Evolutionary conservation across 2,797 vertebrate species (phyloP), one percentile per base, ranked within the genome.

Genomic region (Malurus leucopterus): DNA sequence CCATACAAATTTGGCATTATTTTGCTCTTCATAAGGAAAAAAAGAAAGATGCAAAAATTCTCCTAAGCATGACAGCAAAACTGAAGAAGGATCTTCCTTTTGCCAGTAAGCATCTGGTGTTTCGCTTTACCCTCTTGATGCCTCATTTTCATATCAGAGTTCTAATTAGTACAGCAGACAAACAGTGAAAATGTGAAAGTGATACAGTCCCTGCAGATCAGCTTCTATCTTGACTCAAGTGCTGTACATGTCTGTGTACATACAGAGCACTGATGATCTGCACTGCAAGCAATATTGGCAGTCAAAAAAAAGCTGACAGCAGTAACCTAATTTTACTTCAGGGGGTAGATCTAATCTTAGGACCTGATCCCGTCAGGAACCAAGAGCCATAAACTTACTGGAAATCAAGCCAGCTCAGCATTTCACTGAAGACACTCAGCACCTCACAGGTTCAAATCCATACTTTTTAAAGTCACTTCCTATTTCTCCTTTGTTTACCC

Each of bases 401-500:
- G 59, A 95, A 94, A 84, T 69, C 63, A 81, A 70, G 58, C 55
- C 81, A 61, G 62, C 44, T 92, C 79, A 91, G 87, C 62, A 69
- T 71, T 92, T 86, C 57, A 36, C 65, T 75, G 67, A 44, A 89
- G 69, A 78, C 68, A 84, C 64, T 90, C 86, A 88, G 91, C 81
- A 87, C 83, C 89, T 93, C n/a, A 2, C 67, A 93, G 79, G 84
- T 91, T 90, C 72, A 94, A 87, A 83, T 53, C 68, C 57, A 86
- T 91, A 83, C 88, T 93, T 95, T 91, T 85, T 3, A 86, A 69
- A 95, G 80, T 74, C 67, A 86, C 64, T 95, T 92, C 86, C 94
- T 89, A 85, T 91, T 88, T 88, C 75, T 91, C 29, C 63, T 93
- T 94, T 96, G 93, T 95, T 96, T 96, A 96, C 64, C 44, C 83